Evolutionary conservation across 2,113 vertebrate species (phyloP), one percentile per base, ranked within the genome.

Genomic region (Furnarius figulus): DNA sequence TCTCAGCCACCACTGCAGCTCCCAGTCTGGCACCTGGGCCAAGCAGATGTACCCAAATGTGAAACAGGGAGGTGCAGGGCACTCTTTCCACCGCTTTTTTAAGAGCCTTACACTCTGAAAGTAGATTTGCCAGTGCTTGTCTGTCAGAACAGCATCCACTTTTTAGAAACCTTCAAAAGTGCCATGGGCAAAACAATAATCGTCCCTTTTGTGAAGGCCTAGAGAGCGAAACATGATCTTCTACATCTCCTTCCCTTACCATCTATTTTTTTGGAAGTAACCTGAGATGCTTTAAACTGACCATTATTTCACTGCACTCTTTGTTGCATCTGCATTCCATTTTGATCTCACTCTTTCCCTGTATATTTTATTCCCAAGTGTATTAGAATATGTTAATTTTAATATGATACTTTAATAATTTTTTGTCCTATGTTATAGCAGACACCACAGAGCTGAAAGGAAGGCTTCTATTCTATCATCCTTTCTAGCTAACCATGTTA

Each of bases 401-500:
- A 56, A 58, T 59, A 22, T 4, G 9, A 16, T 7, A 7, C 65
- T 93, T 85, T 83, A 20, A 14, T 28, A 20, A 50, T 15, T 8
- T 49, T 76, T 72, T 1, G 25, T 50, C 13, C 5, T 6, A 8
- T 21, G 11, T 65, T 30, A 42, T 16, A 46, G 75, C 31, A 63
- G 62, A 37, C 15, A 73, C 25, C 27, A 17, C 19, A 77, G 37
- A 81, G 58, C 40, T 58, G 23, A 71, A 80, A 84, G 14, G 18
- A 10, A 15, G 9, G 44, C 59, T 85, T 40, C 67, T 50, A 42
- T 37, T 81, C 40, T 72, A 2, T 74, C 46, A 2, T 14, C 8
- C 65, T 37, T 90, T 61, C 44, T 47, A 98, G 95, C 98, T 67
- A 96, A 97, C 90, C 97, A 91, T 40, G 94, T 98, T n/a, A 97